Evolutionary conservation across 2,797 vertebrate genomes (phyloP).

Genomic region (Dipus sagitta): DNA sequence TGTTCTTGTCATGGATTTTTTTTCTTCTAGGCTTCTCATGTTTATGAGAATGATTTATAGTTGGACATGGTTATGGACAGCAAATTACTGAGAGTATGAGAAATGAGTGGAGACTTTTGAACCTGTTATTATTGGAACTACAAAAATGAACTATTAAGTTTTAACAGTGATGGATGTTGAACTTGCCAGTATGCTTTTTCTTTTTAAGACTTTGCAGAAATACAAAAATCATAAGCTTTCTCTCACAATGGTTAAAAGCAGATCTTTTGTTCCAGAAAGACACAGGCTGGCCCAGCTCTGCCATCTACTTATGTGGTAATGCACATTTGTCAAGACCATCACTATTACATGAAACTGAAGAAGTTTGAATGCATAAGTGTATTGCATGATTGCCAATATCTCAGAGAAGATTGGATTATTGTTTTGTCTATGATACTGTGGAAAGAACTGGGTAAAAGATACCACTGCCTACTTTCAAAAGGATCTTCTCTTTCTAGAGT

Average conservation of each 20-base stretch:
- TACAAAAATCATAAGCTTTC: neutral
- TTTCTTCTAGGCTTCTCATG: neutral
- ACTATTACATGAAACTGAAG: neutral
- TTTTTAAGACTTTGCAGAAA: neutral
- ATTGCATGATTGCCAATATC: rapidly evolving
- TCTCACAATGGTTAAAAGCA: neutral
- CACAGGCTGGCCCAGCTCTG: neutral
- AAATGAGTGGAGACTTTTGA: neutral
- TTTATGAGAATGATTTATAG: slow-evolving; percentile 1
- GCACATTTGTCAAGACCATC: neutral
- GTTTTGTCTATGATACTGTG: neutral
- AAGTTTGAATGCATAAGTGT: neutral
- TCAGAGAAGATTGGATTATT: neutral
- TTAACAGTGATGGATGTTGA: neutral
- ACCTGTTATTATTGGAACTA: slow-evolving; percentile 39
- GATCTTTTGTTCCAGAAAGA: neutral
- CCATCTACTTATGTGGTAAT: neutral
- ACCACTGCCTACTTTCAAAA: too few relatives aligned
- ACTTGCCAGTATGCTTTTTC: neutral
- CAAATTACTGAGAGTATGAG: neutral
- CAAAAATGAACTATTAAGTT: slow-evolving; percentile 41
- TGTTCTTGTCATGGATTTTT: neutral
- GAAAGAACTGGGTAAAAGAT: neutral
- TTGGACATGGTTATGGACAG: neutral
- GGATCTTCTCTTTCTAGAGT: too few relatives aligned